These are phyloP conservation scores for Micrasema longulum DNA, from an alignment of 1,140 invertebrate species.

Conservation along the genomic window DNA sequence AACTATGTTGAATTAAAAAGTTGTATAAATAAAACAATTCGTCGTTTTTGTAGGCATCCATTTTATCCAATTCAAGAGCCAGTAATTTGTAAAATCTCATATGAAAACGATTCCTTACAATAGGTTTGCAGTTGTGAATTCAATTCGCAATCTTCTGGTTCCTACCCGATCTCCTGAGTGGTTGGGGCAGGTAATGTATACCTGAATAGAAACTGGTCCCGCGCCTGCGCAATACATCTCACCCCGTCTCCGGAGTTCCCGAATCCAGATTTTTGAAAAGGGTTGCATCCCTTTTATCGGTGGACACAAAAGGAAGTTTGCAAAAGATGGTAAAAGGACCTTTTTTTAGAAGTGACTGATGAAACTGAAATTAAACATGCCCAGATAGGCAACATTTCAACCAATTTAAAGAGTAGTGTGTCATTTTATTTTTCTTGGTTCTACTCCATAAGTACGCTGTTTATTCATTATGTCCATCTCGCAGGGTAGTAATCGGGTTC, in stretches of 20 bases:
- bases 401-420: too few species aligned
- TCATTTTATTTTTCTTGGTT: too few species aligned
- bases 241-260: constrained; percentile 11
- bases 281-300: constrained; percentile 40
- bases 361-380: constrained; percentile 20
- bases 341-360: background rate
- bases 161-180: constrained; percentile 32
- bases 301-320: constrained; percentile 41
- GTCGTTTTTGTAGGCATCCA: too few species aligned
- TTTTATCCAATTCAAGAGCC: constrained; percentile 18
- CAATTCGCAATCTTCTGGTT: constrained; percentile 16
- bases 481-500: too few species aligned
- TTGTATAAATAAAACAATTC: too few species aligned
- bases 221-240: constrained; percentile 10
- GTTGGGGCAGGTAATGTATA: constrained; percentile 30
- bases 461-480: too few species aligned
- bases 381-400: constrained; percentile 4
- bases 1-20: too few species aligned
- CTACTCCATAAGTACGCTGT: too few species aligned
- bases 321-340: constrained; percentile 16
- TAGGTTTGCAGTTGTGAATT: constrained; percentile 3
- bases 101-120: constrained; percentile 19
- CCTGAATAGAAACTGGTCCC: constrained; percentile 29
- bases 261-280: constrained; percentile 50
- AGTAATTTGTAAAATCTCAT: constrained; percentile 24